Percentiles rank a stretch among this genome's conserved stretches.
These are phyloP conservation scores for Sebastes elongatus DNA, from an alignment of 2,797 vertebrate species.

Conservation along the genomic window DNA sequence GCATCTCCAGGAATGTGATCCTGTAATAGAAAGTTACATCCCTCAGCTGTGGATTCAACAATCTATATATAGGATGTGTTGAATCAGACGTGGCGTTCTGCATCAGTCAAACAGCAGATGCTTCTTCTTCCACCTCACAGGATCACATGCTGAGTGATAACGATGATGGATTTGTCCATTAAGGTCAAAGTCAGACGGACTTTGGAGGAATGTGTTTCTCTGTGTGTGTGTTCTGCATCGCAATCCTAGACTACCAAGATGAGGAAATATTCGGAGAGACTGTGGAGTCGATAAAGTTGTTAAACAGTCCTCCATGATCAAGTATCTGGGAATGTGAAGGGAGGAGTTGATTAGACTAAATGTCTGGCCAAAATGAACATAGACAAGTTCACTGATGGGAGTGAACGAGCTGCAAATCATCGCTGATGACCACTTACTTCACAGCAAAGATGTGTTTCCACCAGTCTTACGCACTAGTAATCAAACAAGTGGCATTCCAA, in stretches of 20 bases:
- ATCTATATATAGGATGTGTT: constrained; percentile 10
- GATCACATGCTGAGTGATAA: neutral
- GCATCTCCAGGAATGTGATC: constrained; percentile 35
- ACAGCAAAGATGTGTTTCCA: constrained; percentile 35
- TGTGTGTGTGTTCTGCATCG: neutral
- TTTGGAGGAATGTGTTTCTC: neutral
- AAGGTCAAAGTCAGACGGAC: constrained; percentile 25
- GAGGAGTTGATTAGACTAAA: constrained; percentile 51
- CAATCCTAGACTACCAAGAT: neutral
- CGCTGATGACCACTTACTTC: constrained; percentile 16
- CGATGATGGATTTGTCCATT: constrained; percentile 18
- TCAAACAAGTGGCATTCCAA: constrained; percentile 36
- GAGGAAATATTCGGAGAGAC: constrained; percentile 17
- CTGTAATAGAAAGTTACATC: constrained; percentile 17
- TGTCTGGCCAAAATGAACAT: constrained; percentile 34
- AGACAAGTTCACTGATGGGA: constrained; percentile 14
- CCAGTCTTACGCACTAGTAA: constrained; percentile 12
- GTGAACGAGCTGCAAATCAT: constrained; percentile 30
- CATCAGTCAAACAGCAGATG: constrained; percentile 1
- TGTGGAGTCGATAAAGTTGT: neutral
- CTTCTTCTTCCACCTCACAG: neutral
- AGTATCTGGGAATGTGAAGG: constrained; percentile 52
- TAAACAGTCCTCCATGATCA: constrained; percentile 33
- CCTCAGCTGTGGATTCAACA: constrained; percentile 12
- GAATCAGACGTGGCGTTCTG: neutral